phyloP scores from a whole-genome alignment of 2,888 invertebrate genomes.

The Tachina grossa region DNA sequence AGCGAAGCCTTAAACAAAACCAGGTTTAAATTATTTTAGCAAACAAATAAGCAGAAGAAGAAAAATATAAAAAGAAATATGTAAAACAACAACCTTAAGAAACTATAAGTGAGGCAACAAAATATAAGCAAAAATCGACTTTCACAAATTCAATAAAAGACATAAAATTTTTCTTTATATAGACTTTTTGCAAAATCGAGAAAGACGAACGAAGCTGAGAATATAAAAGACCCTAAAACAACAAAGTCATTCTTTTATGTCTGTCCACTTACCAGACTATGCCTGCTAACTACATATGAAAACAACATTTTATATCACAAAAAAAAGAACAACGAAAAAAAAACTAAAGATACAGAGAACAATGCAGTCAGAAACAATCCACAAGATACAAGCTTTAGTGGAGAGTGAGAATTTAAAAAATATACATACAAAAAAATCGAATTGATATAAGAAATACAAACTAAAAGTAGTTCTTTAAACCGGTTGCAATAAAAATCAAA shows the following conservation, averaged over 20 bases:
- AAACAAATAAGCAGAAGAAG: not conserved
- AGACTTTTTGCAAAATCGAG: constrained; percentile 22
- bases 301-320: constrained; percentile 31
- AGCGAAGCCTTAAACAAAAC: constrained; percentile 48
- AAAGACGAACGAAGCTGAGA: constrained; percentile 33
- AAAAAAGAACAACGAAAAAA: not conserved
- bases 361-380: constrained; percentile 27
- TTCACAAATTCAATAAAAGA: constrained; percentile 56
- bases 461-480: constrained; percentile 71
- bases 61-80: not conserved
- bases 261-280: constrained; percentile 25
- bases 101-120: constrained; percentile 27
- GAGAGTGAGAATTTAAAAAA: constrained; percentile 39
- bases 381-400: constrained; percentile 36
- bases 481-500: constrained; percentile 71
- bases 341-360: constrained; percentile 33
- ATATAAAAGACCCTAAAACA: constrained; percentile 33
- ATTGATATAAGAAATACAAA: constrained; percentile 52
- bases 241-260: constrained; percentile 32
- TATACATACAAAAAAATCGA: constrained; percentile 19
- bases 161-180: not conserved
- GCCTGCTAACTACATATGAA: not conserved
- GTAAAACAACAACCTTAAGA: constrained; percentile 19
- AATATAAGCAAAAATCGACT: constrained; percentile 48
- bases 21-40: constrained; percentile 26